These are phyloP conservation scores for Todiramphus chloris DNA, from an alignment of 2,113 vertebrate species.

Conservation along the genomic window DNA sequence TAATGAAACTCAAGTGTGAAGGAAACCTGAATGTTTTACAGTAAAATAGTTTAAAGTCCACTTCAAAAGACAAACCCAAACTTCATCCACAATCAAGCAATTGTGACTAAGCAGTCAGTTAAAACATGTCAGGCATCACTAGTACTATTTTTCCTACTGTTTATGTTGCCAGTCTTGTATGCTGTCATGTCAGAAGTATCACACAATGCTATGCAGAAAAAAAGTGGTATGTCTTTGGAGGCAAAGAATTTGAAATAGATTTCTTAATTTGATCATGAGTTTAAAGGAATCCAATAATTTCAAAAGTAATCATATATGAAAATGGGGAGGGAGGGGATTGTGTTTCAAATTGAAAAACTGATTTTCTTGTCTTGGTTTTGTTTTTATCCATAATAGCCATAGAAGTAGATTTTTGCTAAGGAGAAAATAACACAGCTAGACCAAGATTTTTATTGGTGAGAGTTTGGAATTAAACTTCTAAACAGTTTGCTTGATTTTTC, in stretches of 20 bases:
- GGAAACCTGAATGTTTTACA: background rate
- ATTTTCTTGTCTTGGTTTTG: background rate
- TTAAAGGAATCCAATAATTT: background rate
- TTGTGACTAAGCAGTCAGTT: background rate
- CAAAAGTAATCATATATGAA: background rate
- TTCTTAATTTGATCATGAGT: background rate
- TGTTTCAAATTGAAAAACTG: background rate
- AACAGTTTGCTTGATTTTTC: background rate
- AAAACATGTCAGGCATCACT: background rate
- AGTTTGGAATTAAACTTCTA: background rate
- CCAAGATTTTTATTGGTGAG: background rate
- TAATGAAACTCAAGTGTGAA: background rate
- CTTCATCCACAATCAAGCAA: background rate
- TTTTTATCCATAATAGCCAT: background rate
- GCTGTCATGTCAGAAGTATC: background rate
- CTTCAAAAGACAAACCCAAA: background rate
- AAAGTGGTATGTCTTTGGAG: background rate
- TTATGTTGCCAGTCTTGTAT: fast-evolving
- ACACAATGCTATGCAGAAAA: background rate
- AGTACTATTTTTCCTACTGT: background rate
- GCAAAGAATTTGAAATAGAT: background rate
- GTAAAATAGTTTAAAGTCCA: background rate
- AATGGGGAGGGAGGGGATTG: background rate
- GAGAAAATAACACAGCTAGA: background rate
- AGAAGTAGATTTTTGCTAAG: background rate